Percentiles rank a stretch among this genome's conserved stretches.
Evolutionary conservation across 2,888 invertebrate genomes (phyloP).

Genomic region (Shargacucullia verbasci): DNA sequence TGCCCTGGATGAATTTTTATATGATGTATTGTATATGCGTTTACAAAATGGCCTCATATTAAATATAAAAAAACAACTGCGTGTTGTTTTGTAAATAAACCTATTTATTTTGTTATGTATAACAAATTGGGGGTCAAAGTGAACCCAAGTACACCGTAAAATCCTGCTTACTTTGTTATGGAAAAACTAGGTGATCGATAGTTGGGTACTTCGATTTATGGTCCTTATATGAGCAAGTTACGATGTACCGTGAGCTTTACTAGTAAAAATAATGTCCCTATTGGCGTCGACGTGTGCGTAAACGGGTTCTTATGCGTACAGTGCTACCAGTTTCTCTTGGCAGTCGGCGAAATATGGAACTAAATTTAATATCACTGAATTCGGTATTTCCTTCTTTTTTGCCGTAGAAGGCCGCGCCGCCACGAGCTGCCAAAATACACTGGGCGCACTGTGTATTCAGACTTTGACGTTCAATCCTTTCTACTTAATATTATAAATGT

Average conservation of each 20-base stretch:
- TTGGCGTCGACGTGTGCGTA: conserved; percentile 8
- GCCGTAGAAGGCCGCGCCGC: too few relatives aligned
- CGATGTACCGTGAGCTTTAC: conserved; percentile 15
- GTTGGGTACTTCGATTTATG: conserved; percentile 34
- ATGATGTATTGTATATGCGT: too few relatives aligned
- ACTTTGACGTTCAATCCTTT: too few relatives aligned
- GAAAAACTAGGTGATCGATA: conserved; percentile 41
- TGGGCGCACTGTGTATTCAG: too few relatives aligned
- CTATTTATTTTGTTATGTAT: conserved; percentile 11
- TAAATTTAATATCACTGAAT: too few relatives aligned
- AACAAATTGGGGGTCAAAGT: conserved; percentile 15
- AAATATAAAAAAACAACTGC: conserved; percentile 1
- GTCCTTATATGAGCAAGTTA: conserved; percentile 38
- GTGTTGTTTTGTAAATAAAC: conserved; percentile 18
- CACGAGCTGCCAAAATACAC: too few relatives aligned
- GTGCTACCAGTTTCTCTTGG: too few relatives aligned
- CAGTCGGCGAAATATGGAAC: too few relatives aligned
- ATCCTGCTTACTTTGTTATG: conserved; percentile 26
- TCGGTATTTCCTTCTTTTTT: too few relatives aligned
- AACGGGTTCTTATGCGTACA: neutral
- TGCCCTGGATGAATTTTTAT: too few relatives aligned
- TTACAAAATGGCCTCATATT: too few relatives aligned
- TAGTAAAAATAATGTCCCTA: conserved; percentile 9
- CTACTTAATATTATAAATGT: too few relatives aligned
- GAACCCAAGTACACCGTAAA: conserved; percentile 14